Base-by-base conservation (phyloP, 2,888 invertebrate genomes). In the Drosophila conformis region DNA sequence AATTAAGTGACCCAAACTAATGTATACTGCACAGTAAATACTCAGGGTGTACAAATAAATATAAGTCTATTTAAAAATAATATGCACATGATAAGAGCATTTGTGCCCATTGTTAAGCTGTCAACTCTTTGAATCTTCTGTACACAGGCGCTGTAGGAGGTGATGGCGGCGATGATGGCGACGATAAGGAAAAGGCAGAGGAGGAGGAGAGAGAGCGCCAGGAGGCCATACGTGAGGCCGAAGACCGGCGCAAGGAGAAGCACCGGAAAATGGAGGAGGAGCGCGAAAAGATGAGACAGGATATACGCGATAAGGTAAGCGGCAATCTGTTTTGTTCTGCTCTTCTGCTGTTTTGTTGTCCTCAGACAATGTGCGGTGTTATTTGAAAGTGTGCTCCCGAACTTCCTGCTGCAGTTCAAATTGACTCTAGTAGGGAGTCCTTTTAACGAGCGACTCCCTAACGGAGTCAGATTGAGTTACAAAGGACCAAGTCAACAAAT, bases 231-330 rank as follows among this genome's bases (percentile, higher is more conserved):
- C 95, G 97, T 89, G 99, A 99, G 94, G 99, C 99, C 70, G 99
- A 99, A 94, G 99, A 99, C 89, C 95, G 99, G 91, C 96, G 99
- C 94, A 99, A 99, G 95, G 99, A 99, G 94, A 99, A 99, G 94
- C 99, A 99, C 94, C 96, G 99, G 92, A 99, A 99, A 95, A 99
- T 99, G 99, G 99, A 99, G 94, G 98, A 98, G 92, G 99, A 99
- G 94, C 95, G 99, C 85, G 99, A 99, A 94, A 98, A 98, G 94
- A 99, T 99, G 98, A 95, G 99, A 93, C 99, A 99, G 94, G 98
- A 98, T 94, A 99, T 99, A 94, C 96, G 99, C 94, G 99, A 99
- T 94, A 99, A 99, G 97, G 99, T 99, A 93, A 93, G 95, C 84
- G 40, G 15, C 40, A 38, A 56, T 38, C 56, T 29, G 2, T 6